A percentile compares a stretch with the other conserved stretches of the same genome.
These are phyloP conservation scores for Pristiophorus japonicus DNA, from an alignment of 2,113 vertebrate species.

Conservation along the genomic window DNA sequence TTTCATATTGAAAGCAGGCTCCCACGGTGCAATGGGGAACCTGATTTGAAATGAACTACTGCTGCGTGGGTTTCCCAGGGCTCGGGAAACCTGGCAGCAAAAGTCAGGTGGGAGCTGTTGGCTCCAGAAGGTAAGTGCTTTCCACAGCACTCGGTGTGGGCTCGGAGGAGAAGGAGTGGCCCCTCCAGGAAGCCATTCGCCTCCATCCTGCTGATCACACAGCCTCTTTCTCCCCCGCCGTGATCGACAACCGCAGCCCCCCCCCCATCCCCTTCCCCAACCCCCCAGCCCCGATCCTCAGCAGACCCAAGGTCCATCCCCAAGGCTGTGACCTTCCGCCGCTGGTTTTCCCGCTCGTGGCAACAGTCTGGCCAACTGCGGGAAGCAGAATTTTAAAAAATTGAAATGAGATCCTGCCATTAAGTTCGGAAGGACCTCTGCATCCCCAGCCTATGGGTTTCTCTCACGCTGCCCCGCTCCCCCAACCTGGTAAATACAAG, in stretches of 20 bases:
- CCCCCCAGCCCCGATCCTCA: neutral
- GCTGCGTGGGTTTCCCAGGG: too few species aligned
- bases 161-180: neutral
- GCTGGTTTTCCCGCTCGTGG: neutral
- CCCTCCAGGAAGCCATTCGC: neutral
- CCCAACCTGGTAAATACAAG: neutral
- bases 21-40: neutral
- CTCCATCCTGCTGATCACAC: neutral
- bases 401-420: neutral
- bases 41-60: neutral
- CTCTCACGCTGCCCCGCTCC: neutral
- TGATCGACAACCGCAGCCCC: neutral
- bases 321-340: neutral
- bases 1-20: neutral
- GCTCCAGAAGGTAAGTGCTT: neutral
- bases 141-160: neutral
- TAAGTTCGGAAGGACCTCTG: neutral
- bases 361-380: neutral
- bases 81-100: neutral
- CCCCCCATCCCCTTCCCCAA: accelerated
- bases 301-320: neutral
- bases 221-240: too few species aligned
- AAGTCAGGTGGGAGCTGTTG: neutral
- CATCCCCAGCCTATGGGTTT: neutral
- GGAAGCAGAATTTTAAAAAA: neutral